These are phyloP conservation scores for Odontothrips loti DNA, from an alignment of 2,888 invertebrate species.

Conservation along the genomic window DNA sequence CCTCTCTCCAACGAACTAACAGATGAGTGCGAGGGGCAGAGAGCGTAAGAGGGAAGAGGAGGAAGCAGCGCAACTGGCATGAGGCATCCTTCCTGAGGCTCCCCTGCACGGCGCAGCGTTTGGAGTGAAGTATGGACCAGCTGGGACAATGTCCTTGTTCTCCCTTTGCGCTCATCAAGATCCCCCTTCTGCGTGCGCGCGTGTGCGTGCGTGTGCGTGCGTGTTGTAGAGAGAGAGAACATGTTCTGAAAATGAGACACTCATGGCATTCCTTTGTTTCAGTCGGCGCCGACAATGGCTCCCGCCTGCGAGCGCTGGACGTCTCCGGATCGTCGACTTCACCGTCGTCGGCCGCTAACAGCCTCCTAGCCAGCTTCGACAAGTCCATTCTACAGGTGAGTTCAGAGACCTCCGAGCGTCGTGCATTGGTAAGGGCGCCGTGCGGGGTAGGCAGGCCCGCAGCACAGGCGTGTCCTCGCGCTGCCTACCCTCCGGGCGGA, in stretches of 20 bases:
- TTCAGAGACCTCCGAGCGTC: not conserved
- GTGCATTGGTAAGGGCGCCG: too few species aligned
- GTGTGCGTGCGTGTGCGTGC: not conserved
- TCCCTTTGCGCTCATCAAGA: not conserved
- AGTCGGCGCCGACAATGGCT: not conserved
- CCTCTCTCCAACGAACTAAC: too few species aligned
- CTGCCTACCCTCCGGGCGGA: too few species aligned
- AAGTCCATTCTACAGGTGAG: slow-evolving; percentile 67
- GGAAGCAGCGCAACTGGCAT: too few species aligned
- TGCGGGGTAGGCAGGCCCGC: too few species aligned
- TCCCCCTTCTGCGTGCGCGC: not conserved
- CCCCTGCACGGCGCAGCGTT: not conserved
- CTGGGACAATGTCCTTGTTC: not conserved
- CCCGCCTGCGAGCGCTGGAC: not conserved
- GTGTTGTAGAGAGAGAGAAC: not conserved
- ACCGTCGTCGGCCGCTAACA: slow-evolving; percentile 48
- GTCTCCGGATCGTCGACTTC: slow-evolving; percentile 34
- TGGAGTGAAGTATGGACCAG: not conserved
- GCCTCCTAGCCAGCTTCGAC: slow-evolving; percentile 65
- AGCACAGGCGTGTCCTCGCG: too few species aligned
- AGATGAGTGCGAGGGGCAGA: too few species aligned
- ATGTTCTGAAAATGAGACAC: not conserved
- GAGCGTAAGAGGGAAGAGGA: too few species aligned
- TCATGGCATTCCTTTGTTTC: too few species aligned
- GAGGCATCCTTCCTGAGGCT: too few species aligned